These are phyloP conservation scores for Psephotus haematonotus DNA, from an alignment of 2,113 vertebrate genomes.

Conservation along the genomic window DNA sequence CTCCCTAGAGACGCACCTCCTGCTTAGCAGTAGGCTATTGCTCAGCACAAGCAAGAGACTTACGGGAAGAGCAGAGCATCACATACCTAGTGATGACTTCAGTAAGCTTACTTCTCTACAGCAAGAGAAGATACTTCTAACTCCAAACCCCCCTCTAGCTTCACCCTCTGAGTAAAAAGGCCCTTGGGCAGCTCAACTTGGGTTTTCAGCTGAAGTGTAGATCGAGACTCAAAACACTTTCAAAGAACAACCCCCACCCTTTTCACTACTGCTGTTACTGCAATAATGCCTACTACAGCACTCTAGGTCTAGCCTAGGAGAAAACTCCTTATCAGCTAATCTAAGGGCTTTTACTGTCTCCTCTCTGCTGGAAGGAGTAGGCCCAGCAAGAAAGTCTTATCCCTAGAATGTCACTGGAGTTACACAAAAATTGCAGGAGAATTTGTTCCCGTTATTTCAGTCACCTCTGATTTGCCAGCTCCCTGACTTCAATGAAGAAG, in stretches of 20 bases:
- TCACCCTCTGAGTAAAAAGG: not conserved
- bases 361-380: not conserved
- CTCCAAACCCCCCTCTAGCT: not conserved
- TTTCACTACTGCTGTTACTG: not conserved
- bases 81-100: not conserved
- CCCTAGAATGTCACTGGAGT: not conserved
- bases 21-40: not conserved
- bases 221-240: not conserved
- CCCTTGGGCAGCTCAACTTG: too few species aligned
- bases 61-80: not conserved
- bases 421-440: not conserved
- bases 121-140: not conserved
- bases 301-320: not conserved
- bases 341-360: not conserved
- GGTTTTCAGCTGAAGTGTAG: not conserved
- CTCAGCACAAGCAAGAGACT: not conserved
- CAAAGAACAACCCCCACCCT: not conserved
- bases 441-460: not conserved
- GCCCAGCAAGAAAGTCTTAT: not conserved
- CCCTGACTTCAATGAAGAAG: not conserved
- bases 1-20: not conserved
- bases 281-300: not conserved
- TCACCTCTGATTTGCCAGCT: not conserved
- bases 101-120: not conserved
- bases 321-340: not conserved